Evolutionary conservation across 2,888 invertebrate genomes (phyloP).

Genomic region (Eilema sororculum): DNA sequence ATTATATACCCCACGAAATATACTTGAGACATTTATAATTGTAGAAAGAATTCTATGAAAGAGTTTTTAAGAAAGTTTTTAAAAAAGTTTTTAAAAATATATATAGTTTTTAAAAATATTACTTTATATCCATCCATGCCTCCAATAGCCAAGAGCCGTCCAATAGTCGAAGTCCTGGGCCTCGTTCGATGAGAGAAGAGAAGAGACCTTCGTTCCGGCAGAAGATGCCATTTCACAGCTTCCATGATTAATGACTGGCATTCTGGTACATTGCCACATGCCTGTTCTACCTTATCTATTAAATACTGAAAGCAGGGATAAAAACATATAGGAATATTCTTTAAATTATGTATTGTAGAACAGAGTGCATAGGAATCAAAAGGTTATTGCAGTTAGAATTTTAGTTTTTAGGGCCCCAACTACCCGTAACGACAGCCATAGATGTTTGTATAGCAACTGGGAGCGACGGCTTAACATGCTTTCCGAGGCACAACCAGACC

Average conservation of each 20-base stretch:
- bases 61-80: too few relatives aligned
- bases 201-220: conserved; percentile 94
- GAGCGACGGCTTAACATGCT: too few relatives aligned
- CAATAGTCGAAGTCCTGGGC: conserved; percentile 97
- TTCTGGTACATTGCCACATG: conserved; percentile 89
- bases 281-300: conserved; percentile 93
- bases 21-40: too few relatives aligned
- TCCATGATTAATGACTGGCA: conserved; percentile 97
- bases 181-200: conserved; percentile 93
- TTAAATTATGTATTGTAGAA: background rate
- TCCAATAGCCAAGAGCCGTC: conserved; percentile 94
- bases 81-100: too few relatives aligned
- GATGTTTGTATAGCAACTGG: too few relatives aligned
- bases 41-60: too few relatives aligned
- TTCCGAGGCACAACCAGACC: too few relatives aligned
- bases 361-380: too few relatives aligned
- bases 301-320: conserved; percentile 89
- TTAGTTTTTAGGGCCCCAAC: too few relatives aligned
- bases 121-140: conserved; percentile 97
- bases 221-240: conserved; percentile 96
- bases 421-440: too few relatives aligned
- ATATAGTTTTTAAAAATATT: background rate
- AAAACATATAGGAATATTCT: background rate
- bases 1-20: too few relatives aligned
- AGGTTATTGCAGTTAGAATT: too few relatives aligned